These are phyloP conservation scores for Drosophila bipectinata DNA, from an alignment of 1,140 invertebrate species.

Conservation along the genomic window DNA sequence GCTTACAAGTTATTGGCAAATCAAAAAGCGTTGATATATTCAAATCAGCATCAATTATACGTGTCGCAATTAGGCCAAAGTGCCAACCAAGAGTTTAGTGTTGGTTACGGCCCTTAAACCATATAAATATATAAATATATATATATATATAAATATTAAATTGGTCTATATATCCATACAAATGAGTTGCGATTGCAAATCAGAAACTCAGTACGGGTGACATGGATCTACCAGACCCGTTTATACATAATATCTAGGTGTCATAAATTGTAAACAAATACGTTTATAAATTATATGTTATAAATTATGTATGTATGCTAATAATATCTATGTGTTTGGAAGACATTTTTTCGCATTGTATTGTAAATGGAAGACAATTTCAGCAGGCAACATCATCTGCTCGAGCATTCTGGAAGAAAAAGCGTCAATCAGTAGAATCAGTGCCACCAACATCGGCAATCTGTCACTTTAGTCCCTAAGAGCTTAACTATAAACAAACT, in stretches of 20 bases:
- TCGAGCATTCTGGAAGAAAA: slow-evolving; percentile 81
- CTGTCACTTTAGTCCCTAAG: slow-evolving; percentile 48
- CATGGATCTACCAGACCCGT: slow-evolving; percentile 72
- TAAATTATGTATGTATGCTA: slow-evolving; percentile 25
- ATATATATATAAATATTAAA: slow-evolving; percentile 57
- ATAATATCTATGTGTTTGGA: slow-evolving; percentile 73
- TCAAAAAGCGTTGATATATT: slow-evolving; percentile 42
- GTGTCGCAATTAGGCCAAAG: slow-evolving; percentile 57
- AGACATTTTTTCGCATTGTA: slow-evolving; percentile 81
- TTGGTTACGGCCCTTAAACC: slow-evolving; percentile 67
- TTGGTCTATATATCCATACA: slow-evolving; percentile 72
- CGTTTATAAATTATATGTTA: slow-evolving; percentile 20
- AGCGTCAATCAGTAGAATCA: slow-evolving; percentile 49
- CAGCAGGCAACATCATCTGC: slow-evolving; percentile 49
- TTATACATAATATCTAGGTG: slow-evolving; percentile 50
- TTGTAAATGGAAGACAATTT: slow-evolving; percentile 61
- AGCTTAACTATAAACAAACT: slow-evolving; percentile 31
- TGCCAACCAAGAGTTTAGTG: slow-evolving; percentile 79
- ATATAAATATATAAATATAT: slow-evolving; percentile 32
- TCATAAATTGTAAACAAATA: slow-evolving; percentile 10
- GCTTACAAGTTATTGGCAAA: slow-evolving; percentile 49
- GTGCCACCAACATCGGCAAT: slow-evolving; percentile 40
- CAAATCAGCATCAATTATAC: slow-evolving; percentile 70
- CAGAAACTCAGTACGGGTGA: slow-evolving; percentile 60
- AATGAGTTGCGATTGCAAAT: slow-evolving; percentile 81